Conservation (phyloP, 2,888 invertebrate species). For the Stenurella melanura region DNA sequence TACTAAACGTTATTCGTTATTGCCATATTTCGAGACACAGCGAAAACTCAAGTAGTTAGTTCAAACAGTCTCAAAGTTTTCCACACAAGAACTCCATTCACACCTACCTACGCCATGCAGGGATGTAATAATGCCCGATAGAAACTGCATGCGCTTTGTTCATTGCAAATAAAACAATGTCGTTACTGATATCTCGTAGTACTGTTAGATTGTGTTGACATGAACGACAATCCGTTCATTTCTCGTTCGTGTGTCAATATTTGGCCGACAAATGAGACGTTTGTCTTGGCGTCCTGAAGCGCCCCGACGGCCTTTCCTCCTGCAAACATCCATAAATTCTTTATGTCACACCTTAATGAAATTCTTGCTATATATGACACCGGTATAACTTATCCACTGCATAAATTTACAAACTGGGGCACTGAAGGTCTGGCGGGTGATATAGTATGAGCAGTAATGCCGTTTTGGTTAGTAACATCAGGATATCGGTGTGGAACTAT, state of each 20-base stretch:
- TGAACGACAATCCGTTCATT: slow-evolving; percentile 39
- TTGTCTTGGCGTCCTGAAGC: slow-evolving; percentile 48
- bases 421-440: background rate
- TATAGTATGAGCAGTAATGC: slow-evolving; percentile 22
- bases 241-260: slow-evolving; percentile 53
- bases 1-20: too few relatives aligned
- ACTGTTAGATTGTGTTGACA: slow-evolving; percentile 20
- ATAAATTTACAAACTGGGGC: slow-evolving; percentile 34
- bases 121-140: background rate
- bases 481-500: background rate
- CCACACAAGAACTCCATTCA: background rate
- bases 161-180: background rate
- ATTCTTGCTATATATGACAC: slow-evolving; percentile 42
- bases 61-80: background rate
- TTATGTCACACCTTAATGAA: slow-evolving; percentile 51
- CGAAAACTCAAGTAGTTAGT: slow-evolving; percentile 1
- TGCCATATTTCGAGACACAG: too few relatives aligned
- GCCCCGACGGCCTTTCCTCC: slow-evolving; percentile 28
- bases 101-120: background rate
- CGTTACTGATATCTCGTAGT: slow-evolving; percentile 6
- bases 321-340: slow-evolving; percentile 51
- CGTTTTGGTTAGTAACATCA: background rate
- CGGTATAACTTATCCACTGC: slow-evolving; percentile 33
- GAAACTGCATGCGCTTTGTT: background rate
- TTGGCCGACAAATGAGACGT: slow-evolving; percentile 55